Percentiles rank a stretch among this genome's conserved stretches.
Conservation (phyloP, 2,113 vertebrate genomes). For the Tamias sibiricus region DNA sequence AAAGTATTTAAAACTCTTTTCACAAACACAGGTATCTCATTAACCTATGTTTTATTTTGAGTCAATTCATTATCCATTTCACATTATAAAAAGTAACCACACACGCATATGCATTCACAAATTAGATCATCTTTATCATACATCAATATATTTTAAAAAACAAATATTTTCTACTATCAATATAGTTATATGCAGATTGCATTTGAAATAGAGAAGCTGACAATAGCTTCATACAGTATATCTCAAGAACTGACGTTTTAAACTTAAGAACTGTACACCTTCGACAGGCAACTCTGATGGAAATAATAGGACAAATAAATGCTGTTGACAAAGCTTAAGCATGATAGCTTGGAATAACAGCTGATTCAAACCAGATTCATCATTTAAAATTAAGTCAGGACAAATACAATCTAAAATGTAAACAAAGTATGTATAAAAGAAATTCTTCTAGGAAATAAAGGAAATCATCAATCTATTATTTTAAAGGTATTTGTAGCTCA, state of each 20-base stretch:
- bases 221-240: conserved; percentile 88
- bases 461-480: conserved; percentile 81
- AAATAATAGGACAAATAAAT: conserved; percentile 85
- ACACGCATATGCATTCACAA: conserved; percentile 86
- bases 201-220: conserved; percentile 90
- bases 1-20: conserved; percentile 71
- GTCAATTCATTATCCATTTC: conserved; percentile 84
- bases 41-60: conserved; percentile 88
- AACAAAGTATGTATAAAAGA: conserved; percentile 87
- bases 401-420: conserved; percentile 86
- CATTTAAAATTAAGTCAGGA: conserved; percentile 85
- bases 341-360: conserved; percentile 84
- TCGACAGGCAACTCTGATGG: conserved; percentile 84
- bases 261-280: conserved; percentile 81
- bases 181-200: conserved; percentile 85
- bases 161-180: conserved; percentile 84
- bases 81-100: conserved; percentile 90
- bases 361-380: conserved; percentile 85
- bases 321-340: conserved; percentile 84
- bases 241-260: conserved; percentile 84
- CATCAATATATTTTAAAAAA: conserved; percentile 85
- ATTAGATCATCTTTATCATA: conserved; percentile 88
- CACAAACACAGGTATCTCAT: conserved; percentile 86
- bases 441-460: conserved; percentile 76
- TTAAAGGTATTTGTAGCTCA: conserved; percentile 80